Conservation (phyloP, 2,113 vertebrate species). For the Corvus hawaiiensis region DNA sequence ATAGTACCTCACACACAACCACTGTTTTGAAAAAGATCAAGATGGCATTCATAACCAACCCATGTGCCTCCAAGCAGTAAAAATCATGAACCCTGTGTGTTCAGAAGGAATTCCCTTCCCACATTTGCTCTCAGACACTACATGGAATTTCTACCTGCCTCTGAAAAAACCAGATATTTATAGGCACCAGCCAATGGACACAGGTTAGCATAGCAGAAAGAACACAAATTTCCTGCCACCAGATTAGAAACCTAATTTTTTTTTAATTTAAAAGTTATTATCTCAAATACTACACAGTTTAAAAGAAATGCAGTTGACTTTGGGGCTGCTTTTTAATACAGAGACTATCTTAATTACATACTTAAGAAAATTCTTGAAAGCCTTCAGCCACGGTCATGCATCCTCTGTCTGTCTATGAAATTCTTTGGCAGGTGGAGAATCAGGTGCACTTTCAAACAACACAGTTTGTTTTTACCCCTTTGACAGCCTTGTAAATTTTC, state of each 20-base stretch:
- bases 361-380: constrained; percentile 10
- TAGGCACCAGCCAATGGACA: not conserved
- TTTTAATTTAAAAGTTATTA: not conserved
- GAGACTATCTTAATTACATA: not conserved
- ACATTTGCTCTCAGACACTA: not conserved
- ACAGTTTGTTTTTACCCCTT: not conserved
- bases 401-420: not conserved
- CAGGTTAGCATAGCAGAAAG: not conserved
- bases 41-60: not conserved
- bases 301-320: not conserved
- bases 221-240: not conserved
- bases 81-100: not conserved
- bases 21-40: not conserved
- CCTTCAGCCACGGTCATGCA: not conserved
- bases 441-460: not conserved
- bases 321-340: not conserved
- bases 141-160: not conserved
- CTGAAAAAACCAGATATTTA: not conserved
- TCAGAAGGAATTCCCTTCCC: not conserved
- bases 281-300: not conserved
- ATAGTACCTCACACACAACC: not conserved
- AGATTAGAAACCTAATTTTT: constrained; percentile 1
- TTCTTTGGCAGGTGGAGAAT: not conserved
- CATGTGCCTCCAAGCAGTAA: not conserved
- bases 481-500: not conserved